A percentile compares a stretch with the other conserved stretches of the same genome.
phyloP scores from a whole-genome alignment of 2,888 invertebrate genomes.

The Beris chalybata region DNA sequence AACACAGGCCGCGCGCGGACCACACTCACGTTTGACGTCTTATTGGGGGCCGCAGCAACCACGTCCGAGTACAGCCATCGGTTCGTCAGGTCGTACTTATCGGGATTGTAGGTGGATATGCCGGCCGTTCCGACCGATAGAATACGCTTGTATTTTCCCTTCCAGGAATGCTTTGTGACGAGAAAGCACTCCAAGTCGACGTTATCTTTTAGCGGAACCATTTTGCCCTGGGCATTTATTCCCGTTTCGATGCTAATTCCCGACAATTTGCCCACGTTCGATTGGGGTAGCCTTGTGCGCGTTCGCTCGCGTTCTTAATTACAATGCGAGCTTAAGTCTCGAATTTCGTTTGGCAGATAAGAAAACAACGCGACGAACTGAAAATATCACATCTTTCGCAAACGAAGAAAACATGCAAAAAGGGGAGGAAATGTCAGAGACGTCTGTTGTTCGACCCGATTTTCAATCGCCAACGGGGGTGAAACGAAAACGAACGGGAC shows the following conservation, averaged over 20 bases:
- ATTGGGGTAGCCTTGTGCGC: background rate
- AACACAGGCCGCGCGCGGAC: background rate
- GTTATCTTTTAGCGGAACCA: constrained; percentile 69
- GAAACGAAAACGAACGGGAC: too few species aligned
- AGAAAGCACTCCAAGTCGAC: constrained; percentile 95
- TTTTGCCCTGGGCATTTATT: constrained; percentile 27
- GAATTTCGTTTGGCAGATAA: too few species aligned
- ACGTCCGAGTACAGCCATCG: constrained; percentile 87
- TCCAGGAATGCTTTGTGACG: constrained; percentile 98
- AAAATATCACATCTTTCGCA: constrained; percentile 25
- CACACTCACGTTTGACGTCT: constrained; percentile 57
- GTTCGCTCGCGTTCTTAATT: background rate
- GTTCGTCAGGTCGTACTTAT: constrained; percentile 86
- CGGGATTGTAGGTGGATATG: constrained; percentile 97
- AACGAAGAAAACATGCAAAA: constrained; percentile 15
- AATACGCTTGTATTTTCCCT: constrained; percentile 97
- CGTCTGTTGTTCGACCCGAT: too few species aligned
- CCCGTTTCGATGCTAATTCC: background rate
- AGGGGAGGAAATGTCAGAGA: constrained; percentile 31
- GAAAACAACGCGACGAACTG: background rate
- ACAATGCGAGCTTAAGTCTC: too few species aligned
- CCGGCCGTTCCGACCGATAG: constrained; percentile 95
- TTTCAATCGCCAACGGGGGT: too few species aligned
- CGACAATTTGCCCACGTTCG: too few species aligned
- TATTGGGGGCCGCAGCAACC: constrained; percentile 67